Percentiles rank a stretch among this genome's conserved stretches.
Conservation (phyloP, 2,888 invertebrate species). For the Zele albiditarsus region DNA sequence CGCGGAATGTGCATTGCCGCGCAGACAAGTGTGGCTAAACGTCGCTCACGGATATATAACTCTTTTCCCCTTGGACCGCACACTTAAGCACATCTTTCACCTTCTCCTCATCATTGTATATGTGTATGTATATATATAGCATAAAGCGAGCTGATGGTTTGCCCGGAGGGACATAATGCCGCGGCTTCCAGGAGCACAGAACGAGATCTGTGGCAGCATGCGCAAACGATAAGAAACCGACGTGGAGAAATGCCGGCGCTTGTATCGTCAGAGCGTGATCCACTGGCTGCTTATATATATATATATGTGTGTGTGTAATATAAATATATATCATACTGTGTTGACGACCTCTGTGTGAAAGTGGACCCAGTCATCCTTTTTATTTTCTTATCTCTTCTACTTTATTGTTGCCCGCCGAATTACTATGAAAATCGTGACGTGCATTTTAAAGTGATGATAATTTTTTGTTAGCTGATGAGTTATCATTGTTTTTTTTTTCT, state of each 20-base stretch:
- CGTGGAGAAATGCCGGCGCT: conserved; percentile 51
- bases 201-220: conserved; percentile 50
- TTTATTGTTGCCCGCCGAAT: conserved; percentile 29
- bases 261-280: conserved; percentile 38
- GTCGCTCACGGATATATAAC: conserved; percentile 3
- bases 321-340: conserved; percentile 10
- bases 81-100: conserved; percentile 4
- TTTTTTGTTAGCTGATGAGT: neutral
- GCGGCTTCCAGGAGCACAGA: conserved; percentile 34
- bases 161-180: conserved; percentile 36
- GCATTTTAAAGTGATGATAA: conserved; percentile 12
- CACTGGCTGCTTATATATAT: conserved; percentile 39
- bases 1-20: neutral
- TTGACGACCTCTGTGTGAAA: conserved; percentile 25
- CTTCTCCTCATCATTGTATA: neutral
- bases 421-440: conserved; percentile 15
- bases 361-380: conserved; percentile 24
- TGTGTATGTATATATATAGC: neutral
- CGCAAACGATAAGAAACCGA: conserved; percentile 51
- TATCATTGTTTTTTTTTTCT: neutral
- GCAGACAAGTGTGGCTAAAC: conserved; percentile 11
- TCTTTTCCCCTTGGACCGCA: conserved; percentile 3
- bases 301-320: conserved; percentile 17
- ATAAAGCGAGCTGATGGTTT: neutral
- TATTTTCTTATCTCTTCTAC: conserved; percentile 23